These are phyloP conservation scores for Armadillidium nasatum DNA, from an alignment of 1,140 invertebrate genomes.

Conservation along the genomic window DNA sequence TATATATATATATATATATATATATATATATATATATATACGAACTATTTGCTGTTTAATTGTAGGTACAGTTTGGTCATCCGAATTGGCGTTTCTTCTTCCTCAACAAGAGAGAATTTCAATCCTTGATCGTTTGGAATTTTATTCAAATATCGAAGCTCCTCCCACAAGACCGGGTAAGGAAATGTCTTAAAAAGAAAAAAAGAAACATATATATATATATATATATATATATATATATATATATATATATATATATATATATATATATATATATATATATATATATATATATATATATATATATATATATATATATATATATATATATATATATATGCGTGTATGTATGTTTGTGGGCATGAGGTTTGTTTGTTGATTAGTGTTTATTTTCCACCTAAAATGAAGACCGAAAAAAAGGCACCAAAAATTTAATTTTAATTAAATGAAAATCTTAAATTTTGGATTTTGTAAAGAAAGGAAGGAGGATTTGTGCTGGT, in stretches of 20 bases:
- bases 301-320: neutral
- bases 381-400: too few species aligned
- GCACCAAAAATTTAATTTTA: too few species aligned
- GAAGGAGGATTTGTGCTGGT: too few species aligned
- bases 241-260: conserved; percentile 8
- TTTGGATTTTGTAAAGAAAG: too few species aligned
- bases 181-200: neutral
- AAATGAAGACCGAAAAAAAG: too few species aligned
- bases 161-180: neutral
- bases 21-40: too few species aligned
- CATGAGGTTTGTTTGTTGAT: too few species aligned
- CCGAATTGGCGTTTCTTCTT: conserved; percentile 71
- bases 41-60: conserved; percentile 43
- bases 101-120: conserved; percentile 65
- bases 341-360: too few species aligned
- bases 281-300: too few species aligned
- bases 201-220: too few species aligned
- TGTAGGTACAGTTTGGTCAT: conserved; percentile 71
- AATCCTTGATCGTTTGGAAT: conserved; percentile 46
- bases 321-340: conserved; percentile 23
- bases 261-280: neutral
- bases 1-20: too few species aligned
- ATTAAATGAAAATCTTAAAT: too few species aligned
- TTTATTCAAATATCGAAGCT: neutral
- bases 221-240: neutral